These are phyloP conservation scores for Epiblema foenella DNA, from an alignment of 2,888 invertebrate genomes.

Conservation along the genomic window DNA sequence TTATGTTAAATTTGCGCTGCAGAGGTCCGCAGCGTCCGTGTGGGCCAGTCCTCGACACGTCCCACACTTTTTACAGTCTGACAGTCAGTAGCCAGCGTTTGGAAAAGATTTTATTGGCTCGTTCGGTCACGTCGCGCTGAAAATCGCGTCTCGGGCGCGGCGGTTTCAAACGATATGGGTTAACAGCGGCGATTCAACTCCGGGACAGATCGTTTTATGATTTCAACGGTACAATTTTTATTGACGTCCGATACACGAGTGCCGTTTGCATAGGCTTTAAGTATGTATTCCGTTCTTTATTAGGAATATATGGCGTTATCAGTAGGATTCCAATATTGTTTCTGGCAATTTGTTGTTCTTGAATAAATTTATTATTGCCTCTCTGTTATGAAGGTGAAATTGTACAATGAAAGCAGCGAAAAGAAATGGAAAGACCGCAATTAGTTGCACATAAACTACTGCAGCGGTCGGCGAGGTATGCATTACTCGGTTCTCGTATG, in stretches of 20 bases:
- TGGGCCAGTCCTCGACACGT: slow-evolving; percentile 61
- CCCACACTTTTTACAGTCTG: slow-evolving; percentile 68
- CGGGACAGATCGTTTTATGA: slow-evolving; percentile 76
- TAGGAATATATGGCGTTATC: slow-evolving; percentile 19
- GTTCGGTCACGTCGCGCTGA: slow-evolving; percentile 75
- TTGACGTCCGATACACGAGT: slow-evolving; percentile 49
- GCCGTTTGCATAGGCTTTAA: slow-evolving; percentile 48
- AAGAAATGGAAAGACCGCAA: slow-evolving; percentile 27
- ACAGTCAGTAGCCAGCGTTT: slow-evolving; percentile 61
- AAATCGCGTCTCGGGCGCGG: slow-evolving; percentile 70
- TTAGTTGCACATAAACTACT: slow-evolving; percentile 45
- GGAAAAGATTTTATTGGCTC: slow-evolving; percentile 74
- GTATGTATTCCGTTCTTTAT: slow-evolving; percentile 13
- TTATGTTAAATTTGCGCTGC: slow-evolving; percentile 25
- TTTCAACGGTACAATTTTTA: slow-evolving; percentile 65
- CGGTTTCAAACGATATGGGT: slow-evolving; percentile 70
- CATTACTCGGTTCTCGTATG: slow-evolving; percentile 67
- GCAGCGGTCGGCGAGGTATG: slow-evolving; percentile 53
- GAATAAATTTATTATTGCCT: background rate
- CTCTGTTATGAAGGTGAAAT: background rate
- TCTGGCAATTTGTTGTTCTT: background rate
- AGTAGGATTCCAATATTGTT: background rate
- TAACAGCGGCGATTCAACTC: slow-evolving; percentile 72
- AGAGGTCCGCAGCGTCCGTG: background rate
- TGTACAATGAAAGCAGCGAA: slow-evolving; percentile 13